Evolutionary conservation across 2,888 invertebrate genomes (phyloP).

Genomic region (Torymus texanus): DNA sequence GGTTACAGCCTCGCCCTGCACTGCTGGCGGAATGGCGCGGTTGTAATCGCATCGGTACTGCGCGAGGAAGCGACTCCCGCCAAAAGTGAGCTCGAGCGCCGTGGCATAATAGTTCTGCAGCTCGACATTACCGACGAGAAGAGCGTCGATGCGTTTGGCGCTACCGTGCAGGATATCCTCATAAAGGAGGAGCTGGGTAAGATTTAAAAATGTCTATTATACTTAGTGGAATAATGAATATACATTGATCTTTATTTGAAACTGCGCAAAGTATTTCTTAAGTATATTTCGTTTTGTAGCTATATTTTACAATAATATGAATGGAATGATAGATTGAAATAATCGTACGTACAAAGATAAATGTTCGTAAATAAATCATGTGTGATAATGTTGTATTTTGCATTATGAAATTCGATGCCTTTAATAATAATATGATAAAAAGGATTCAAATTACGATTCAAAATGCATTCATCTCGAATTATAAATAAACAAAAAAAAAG

Average conservation of each 20-base stretch:
- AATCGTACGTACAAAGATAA: too few relatives aligned
- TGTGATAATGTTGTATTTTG: too few relatives aligned
- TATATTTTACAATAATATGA: too few relatives aligned
- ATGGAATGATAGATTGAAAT: too few relatives aligned
- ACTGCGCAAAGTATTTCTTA: too few relatives aligned
- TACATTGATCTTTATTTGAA: not conserved
- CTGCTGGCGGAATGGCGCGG: slow-evolving; percentile 78
- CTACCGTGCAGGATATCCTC: slow-evolving; percentile 4
- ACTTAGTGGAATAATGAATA: not conserved
- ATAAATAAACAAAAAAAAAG: too few relatives aligned
- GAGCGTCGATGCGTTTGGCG: slow-evolving; percentile 77
- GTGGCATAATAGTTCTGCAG: slow-evolving; percentile 75
- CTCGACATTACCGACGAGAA: slow-evolving; percentile 82
- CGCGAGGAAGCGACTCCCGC: slow-evolving; percentile 80
- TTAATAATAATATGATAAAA: too few relatives aligned
- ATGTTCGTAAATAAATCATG: too few relatives aligned
- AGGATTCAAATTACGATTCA: too few relatives aligned
- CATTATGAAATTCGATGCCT: too few relatives aligned
- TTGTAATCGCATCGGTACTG: slow-evolving; percentile 87
- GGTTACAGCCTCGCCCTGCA: slow-evolving; percentile 85
- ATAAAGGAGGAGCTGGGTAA: slow-evolving; percentile 33
- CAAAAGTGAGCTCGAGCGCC: slow-evolving; percentile 71
- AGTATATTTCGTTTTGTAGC: too few relatives aligned
- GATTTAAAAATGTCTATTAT: not conserved
- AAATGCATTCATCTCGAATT: too few relatives aligned